These are phyloP conservation scores for Stratiomys singularior DNA, from an alignment of 2,888 invertebrate species.

Conservation along the genomic window DNA sequence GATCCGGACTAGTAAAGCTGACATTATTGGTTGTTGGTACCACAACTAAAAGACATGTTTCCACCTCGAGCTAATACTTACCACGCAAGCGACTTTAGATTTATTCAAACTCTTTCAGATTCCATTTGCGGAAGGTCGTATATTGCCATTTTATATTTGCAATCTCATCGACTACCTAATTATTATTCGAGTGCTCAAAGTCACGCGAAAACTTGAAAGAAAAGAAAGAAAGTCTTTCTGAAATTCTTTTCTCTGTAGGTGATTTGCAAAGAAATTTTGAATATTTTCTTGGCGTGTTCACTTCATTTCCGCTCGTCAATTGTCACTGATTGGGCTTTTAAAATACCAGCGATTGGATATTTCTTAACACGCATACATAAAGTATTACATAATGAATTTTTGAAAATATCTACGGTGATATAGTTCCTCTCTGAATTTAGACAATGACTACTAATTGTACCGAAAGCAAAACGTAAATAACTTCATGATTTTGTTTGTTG, in stretches of 20 bases:
- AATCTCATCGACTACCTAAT: background rate
- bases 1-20: too few species aligned
- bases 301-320: background rate
- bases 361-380: background rate
- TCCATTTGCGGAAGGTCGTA: background rate
- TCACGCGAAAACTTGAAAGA: background rate
- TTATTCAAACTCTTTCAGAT: background rate
- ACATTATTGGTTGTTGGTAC: too few species aligned
- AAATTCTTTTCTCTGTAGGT: slow-evolving; percentile 4
- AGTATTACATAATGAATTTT: too few species aligned
- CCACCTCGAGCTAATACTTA: background rate
- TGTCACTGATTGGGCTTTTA: background rate
- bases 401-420: too few species aligned
- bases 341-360: background rate
- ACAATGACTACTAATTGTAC: too few species aligned
- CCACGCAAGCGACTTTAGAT: background rate
- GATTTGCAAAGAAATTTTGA: background rate
- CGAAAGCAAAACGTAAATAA: too few species aligned
- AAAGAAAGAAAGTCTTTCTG: background rate
- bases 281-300: background rate
- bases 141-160: background rate
- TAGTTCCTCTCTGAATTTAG: too few species aligned
- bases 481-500: too few species aligned
- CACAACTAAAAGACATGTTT: too few species aligned
- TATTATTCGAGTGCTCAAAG: background rate